Evolutionary conservation across 2,113 vertebrate genomes (phyloP).

Genomic region (Azemiops feae): DNA sequence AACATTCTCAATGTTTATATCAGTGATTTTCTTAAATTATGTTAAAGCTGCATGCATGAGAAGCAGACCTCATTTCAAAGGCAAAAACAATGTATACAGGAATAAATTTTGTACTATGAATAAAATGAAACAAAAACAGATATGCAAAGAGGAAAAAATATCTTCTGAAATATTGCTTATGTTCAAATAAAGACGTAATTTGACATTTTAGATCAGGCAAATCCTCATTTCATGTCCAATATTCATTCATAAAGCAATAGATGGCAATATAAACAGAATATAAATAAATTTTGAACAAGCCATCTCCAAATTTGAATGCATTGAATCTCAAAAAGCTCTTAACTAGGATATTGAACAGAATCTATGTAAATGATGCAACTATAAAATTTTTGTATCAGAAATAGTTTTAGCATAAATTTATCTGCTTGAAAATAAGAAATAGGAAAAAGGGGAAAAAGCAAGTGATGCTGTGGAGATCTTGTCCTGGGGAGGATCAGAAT

Average conservation of each 20-base stretch:
- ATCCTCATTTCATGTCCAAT: constrained; percentile 23
- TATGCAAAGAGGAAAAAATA: not conserved
- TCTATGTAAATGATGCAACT: constrained; percentile 1
- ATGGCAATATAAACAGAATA: constrained; percentile 16
- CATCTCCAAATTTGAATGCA: not conserved
- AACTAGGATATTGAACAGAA: constrained; percentile 6
- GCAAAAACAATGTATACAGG: not conserved
- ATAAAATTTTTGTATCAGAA: not conserved
- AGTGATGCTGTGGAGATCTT: not conserved
- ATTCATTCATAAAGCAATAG: constrained; percentile 31
- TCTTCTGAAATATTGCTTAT: constrained; percentile 19
- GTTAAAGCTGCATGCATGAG: not conserved
- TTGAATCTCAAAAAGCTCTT: constrained; percentile 10
- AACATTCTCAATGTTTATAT: not conserved
- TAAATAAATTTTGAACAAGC: constrained; percentile 8
- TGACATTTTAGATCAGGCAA: constrained; percentile 39
- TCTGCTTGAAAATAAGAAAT: constrained; percentile 12
- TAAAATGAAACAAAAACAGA: constrained; percentile 15
- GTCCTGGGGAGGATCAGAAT: not conserved
- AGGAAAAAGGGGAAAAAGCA: not conserved
- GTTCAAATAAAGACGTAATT: constrained; percentile 31
- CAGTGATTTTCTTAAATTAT: not conserved
- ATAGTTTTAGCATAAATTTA: not conserved
- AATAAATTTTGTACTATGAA: constrained; percentile 9
- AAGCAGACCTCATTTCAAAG: constrained; percentile 1